Base-by-base conservation (phyloP, 2,888 invertebrate species). In the Branchellion lobata region DNA sequence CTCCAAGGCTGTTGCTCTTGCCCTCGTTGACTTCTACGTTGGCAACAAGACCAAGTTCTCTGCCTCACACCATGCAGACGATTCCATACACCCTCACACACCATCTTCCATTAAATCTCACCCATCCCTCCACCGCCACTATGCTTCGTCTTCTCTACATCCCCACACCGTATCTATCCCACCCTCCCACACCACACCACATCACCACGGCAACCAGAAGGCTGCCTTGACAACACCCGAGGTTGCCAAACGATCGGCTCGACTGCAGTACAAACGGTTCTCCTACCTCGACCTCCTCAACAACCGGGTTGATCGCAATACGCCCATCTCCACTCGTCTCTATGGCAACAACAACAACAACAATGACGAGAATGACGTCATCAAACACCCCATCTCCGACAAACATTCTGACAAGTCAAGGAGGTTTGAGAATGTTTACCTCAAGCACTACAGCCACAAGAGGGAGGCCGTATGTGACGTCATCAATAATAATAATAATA, bases 1-100 rank as follows among this genome's bases (percentile, higher is more conserved):
- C n/a, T 83, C 85, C 1, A 86, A 87, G 82, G 85, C 85, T 40
- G 83, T 84, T 79, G 87, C 87, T 1, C 84, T 85, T 79, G 81
- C 82, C 24, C 83, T 87, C 81, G 86, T 87, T 57, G 40, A 72
- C 51, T 77, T 77, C 33, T 77, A 77, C 36, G 34, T 77, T 21
- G 33, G 40, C 14, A 53, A 31, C 24, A 57, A 65, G 24, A 33
- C 31, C 31, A 77, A 36, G 34, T 18, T 14, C 5, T 34, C 33
- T 29, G 5, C 3, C 31, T 29, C 5, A 2, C 31, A 31, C 8
- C 29, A 27, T 65, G 29, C 24, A 11, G 24, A 65, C 65, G 8
- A 72, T 18, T 3, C 40, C 11, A 27, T 8, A 21, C 47, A 24
- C 2, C 24, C 33, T 0, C 27, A 14, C 24, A 24, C 51, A 8